Evolutionary conservation across 2,888 invertebrate genomes (phyloP).

Genomic region (Pseudoips prasinana): DNA sequence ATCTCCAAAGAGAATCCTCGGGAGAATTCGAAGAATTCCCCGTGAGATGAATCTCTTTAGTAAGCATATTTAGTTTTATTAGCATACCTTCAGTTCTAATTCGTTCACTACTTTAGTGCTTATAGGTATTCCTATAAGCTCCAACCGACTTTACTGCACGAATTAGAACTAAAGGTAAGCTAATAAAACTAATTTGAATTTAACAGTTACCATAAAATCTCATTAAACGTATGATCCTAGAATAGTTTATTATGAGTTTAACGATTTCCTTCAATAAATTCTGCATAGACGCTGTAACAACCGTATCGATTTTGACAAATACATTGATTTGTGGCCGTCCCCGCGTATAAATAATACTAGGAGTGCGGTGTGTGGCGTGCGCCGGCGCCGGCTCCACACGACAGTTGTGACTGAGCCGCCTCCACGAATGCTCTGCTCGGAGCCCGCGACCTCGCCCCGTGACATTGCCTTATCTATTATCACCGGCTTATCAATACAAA

Average conservation of each 20-base stretch:
- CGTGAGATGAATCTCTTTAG: constrained; percentile 38
- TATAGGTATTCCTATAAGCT: too few species aligned
- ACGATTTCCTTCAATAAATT: constrained; percentile 26
- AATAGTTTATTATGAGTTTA: constrained; percentile 13
- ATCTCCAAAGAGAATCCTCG: constrained; percentile 31
- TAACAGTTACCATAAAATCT: constrained; percentile 2
- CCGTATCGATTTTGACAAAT: constrained; percentile 49
- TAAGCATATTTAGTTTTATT: too few species aligned
- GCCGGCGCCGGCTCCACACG: constrained; percentile 60
- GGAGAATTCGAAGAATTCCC: constrained; percentile 36
- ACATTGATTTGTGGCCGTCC: constrained; percentile 52
- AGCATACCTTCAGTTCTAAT: too few species aligned
- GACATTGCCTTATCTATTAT: constrained; percentile 71
- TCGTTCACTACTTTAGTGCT: neutral
- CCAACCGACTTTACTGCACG: too few species aligned
- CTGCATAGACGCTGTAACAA: constrained; percentile 33
- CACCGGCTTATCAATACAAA: constrained; percentile 51
- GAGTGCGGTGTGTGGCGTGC: constrained; percentile 52
- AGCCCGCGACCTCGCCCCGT: constrained; percentile 62
- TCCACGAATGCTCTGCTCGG: constrained; percentile 70
- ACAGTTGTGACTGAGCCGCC: constrained; percentile 76
- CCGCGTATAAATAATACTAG: constrained; percentile 68
- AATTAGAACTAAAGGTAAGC: too few species aligned
- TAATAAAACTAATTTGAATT: too few species aligned
- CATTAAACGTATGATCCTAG: constrained; percentile 3